Percentiles rank a stretch among this genome's conserved stretches.
Evolutionary conservation across 2,113 vertebrate genomes (phyloP).

Genomic region (Colius striatus): DNA sequence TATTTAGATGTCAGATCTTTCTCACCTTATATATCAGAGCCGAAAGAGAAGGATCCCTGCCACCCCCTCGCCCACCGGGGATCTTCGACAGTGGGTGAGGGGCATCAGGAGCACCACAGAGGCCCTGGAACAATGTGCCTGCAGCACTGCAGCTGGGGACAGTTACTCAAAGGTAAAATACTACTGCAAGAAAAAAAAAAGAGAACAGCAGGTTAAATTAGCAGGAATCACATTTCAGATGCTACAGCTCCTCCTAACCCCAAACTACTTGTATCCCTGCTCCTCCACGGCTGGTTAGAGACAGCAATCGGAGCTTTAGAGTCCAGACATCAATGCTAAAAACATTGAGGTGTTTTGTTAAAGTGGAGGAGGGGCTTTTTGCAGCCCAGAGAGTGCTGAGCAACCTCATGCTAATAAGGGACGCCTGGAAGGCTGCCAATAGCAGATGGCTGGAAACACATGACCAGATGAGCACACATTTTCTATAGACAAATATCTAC

Average conservation of each 20-base stretch:
- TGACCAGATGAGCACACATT: slow-evolving; percentile 46
- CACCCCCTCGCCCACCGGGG: slow-evolving; percentile 98
- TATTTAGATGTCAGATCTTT: background rate
- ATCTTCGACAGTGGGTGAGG: slow-evolving; percentile 99
- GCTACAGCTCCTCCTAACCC: background rate
- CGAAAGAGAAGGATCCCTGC: slow-evolving; percentile 98
- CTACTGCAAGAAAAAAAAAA: slow-evolving; percentile 79
- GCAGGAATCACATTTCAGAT: background rate
- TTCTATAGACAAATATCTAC: slow-evolving; percentile 56
- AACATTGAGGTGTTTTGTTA: background rate
- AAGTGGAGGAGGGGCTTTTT: background rate
- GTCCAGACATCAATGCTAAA: accelerated
- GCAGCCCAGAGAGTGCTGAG: slow-evolving; percentile 13
- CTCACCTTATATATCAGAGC: slow-evolving; percentile 93
- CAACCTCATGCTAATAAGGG: slow-evolving; percentile 37
- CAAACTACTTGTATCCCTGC: accelerated
- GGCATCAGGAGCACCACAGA: slow-evolving; percentile 99
- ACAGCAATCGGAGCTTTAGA: background rate
- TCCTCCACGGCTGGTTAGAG: background rate
- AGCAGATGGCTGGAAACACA: slow-evolving; percentile 25
- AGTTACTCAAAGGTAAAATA: slow-evolving; percentile 87
- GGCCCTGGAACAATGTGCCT: slow-evolving; percentile 96
- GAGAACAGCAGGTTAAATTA: background rate
- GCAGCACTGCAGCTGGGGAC: slow-evolving; percentile 87
- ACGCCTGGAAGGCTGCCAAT: slow-evolving; percentile 32